Percentiles rank a stretch among this genome's conserved stretches.
phyloP scores from a whole-genome alignment of 2,888 invertebrate species.

The Ophioninae sp. region DNA sequence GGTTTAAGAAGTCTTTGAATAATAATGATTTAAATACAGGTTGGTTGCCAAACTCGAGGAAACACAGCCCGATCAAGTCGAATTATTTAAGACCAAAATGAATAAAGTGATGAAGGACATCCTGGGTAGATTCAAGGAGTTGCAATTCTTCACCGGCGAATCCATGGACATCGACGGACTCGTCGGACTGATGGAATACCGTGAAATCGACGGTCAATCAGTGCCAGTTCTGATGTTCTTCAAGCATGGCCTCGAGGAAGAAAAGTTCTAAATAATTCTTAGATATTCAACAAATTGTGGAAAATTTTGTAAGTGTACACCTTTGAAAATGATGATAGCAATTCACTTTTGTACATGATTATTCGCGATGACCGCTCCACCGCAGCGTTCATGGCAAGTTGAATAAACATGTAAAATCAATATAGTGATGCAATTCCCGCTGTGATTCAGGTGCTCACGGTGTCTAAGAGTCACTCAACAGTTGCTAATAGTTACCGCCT shows the following conservation, averaged over 20 bases:
- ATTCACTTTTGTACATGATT: conserved; percentile 42
- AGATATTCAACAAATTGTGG: conserved; percentile 76
- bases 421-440: conserved; percentile 73
- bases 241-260: conserved; percentile 97
- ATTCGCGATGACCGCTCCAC: conserved; percentile 68
- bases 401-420: conserved; percentile 76
- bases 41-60: conserved; percentile 91
- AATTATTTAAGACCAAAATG: conserved; percentile 94
- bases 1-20: not conserved
- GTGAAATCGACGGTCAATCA: conserved; percentile 91
- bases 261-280: conserved; percentile 90
- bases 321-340: conserved; percentile 59
- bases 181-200: conserved; percentile 96
- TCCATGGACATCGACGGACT: conserved; percentile 96
- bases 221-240: conserved; percentile 96
- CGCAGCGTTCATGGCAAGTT: conserved; percentile 67
- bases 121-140: conserved; percentile 93
- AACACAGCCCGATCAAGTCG: conserved; percentile 91
- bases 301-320: conserved; percentile 77
- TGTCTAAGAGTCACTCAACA: conserved; percentile 72
- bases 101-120: conserved; percentile 97
- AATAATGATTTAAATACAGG: conserved; percentile 68
- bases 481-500: not conserved
- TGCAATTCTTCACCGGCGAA: conserved; percentile 96
- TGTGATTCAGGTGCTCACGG: conserved; percentile 62